Evolutionary conservation across 2,888 invertebrate genomes (phyloP), one percentile per base, ranked within the genome.

Genomic region (Eulithis testata): DNA sequence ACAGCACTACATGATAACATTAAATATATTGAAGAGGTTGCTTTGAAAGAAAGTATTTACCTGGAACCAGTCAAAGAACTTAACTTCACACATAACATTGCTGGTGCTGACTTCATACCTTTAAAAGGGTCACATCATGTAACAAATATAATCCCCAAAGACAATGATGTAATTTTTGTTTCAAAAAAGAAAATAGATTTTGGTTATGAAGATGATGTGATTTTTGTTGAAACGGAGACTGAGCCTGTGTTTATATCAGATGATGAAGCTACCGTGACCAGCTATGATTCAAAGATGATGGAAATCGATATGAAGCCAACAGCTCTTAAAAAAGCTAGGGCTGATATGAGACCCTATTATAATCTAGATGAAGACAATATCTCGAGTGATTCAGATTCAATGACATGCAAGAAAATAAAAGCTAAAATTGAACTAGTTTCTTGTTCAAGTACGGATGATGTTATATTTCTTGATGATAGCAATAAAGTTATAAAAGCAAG

Each of bases 1-100:
- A 60, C 70, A 54, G 72, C 73, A 52, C 67, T 91, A 21, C 75
- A 81, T 50, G 81, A 70, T 49, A 85, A 87, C 62, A 76, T 91
- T 55, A 66, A 75, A 63, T 68, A 68, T 44, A 88, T 91, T 63
- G 71, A 76, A 68, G 73, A 78, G 45, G 76, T 85, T 66, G 89
- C 87, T 12, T 56, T 69, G 40, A 67, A 74, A n/a, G 75, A 79
- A 62, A 77, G 85, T 43, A 86, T 88, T 60, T 68, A 71, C 37
- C 65, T 87, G 65, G 68, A 79, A 60, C 72, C 76, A 66, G 69
- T 76, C 11, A 77, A 71, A 63, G 66, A 60, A 31, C 73, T 79
- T 21, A 73, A 75, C 37, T 65, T 76, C 54, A 63, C 63, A 21
- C 21, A 21, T 40, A 12, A 53, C n/a, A 47, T 65, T 27, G 61